Percentiles rank a stretch among this genome's conserved stretches.
These are phyloP conservation scores for Ladona fulva DNA, from an alignment of 1,140 invertebrate genomes.

Conservation along the genomic window DNA sequence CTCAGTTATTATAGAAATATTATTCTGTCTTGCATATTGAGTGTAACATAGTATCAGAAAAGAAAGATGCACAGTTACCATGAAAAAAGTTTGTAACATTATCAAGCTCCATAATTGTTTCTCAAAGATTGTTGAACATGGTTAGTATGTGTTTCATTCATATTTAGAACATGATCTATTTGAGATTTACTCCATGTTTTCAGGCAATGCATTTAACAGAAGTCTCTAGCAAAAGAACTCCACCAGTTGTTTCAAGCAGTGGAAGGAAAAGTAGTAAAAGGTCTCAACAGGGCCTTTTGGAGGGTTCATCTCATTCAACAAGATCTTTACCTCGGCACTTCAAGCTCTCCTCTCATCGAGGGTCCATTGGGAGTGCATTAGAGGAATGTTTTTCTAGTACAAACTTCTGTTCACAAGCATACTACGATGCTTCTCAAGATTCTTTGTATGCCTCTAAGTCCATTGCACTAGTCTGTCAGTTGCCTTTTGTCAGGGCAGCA, in stretches of 20 bases:
- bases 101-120: too few relatives aligned
- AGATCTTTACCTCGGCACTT: slow-evolving; percentile 79
- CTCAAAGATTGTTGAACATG: too few relatives aligned
- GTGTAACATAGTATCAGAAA: too few relatives aligned
- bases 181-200: slow-evolving; percentile 23
- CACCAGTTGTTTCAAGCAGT: not conserved
- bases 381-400: too few relatives aligned
- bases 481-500: slow-evolving; percentile 79
- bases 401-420: slow-evolving; percentile 49
- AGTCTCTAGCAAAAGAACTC: slow-evolving; percentile 57
- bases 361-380: slow-evolving; percentile 44
- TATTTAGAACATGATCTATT: too few relatives aligned
- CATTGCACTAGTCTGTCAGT: slow-evolving; percentile 82
- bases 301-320: slow-evolving; percentile 40
- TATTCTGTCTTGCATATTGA: too few relatives aligned
- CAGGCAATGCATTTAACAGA: slow-evolving; percentile 87
- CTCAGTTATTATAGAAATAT: too few relatives aligned
- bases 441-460: slow-evolving; percentile 91
- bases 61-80: too few relatives aligned
- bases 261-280: slow-evolving; percentile 19
- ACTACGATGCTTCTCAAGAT: slow-evolving; percentile 89
- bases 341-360: slow-evolving; percentile 65
- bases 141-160: too few relatives aligned
- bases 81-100: too few relatives aligned
- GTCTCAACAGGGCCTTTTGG: not conserved